A percentile compares a stretch with the other conserved stretches of the same genome.
Conservation (phyloP, 2,797 vertebrate genomes). For the Falco naumanni region DNA sequence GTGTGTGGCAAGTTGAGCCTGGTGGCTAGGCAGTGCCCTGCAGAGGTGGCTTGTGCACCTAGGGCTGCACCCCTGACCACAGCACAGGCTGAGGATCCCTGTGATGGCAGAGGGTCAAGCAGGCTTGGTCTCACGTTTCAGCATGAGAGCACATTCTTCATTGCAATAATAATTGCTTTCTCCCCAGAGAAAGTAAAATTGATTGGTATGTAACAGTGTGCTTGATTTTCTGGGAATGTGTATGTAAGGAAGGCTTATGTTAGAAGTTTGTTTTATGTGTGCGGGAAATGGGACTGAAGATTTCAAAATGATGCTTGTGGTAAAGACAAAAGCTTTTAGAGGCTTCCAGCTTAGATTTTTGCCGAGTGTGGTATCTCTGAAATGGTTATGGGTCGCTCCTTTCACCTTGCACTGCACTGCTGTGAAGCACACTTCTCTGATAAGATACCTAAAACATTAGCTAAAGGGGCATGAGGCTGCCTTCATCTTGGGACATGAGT, state of each 20-base stretch:
- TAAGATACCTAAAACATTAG: not conserved
- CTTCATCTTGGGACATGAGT: not conserved
- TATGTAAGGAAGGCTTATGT: not conserved
- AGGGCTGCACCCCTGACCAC: fast-evolving
- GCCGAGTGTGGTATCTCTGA: not conserved
- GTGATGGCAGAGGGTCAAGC: not conserved
- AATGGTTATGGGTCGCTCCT: not conserved
- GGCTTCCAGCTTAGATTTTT: not conserved
- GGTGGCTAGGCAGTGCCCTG: not conserved
- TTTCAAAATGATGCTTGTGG: not conserved
- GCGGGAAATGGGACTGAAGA: not conserved
- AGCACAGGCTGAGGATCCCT: too few relatives aligned
- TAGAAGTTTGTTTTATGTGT: not conserved
- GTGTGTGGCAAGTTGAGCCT: not conserved
- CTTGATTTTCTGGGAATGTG: not conserved
- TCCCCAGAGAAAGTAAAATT: not conserved
- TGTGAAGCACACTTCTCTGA: not conserved
- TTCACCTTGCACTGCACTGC: not conserved
- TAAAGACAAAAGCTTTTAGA: not conserved
- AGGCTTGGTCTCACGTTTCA: not conserved
- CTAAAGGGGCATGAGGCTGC: not conserved
- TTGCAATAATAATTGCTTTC: not conserved
- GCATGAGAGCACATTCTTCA: not conserved
- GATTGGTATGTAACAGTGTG: not conserved
- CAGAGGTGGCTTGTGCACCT: fast-evolving